Base-by-base conservation (phyloP, 2,113 vertebrate genomes). In the Stegostoma tigrinum region DNA sequence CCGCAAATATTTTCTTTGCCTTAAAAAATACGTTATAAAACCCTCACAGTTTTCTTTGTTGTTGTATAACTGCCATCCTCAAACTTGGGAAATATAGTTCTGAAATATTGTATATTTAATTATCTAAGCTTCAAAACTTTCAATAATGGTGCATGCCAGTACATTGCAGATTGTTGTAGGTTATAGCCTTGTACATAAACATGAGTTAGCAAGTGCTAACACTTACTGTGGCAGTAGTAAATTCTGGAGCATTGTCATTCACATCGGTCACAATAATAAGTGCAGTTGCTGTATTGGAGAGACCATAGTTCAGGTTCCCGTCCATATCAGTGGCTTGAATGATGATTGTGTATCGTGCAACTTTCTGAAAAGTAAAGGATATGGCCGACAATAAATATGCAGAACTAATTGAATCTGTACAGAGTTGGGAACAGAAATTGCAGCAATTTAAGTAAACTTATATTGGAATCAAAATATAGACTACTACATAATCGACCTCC, bases 291-390 rank as follows among this genome's bases (percentile, higher is more conserved):
- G 99, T 99, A 98, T 99, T 99, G 0, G 99, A 99, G 96, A 99
- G 98, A 72, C 99, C 99, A 0, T 99, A 99, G 97, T 99, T 99
- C 0, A 99, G 97, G 95, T 99, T 99, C 19, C 99, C 99, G 96
- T 99, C 99, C 99, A 99, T 99, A 96, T 99, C 99, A 0, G 99
- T 99, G 96, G 99, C 99, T 97, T 99, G 99, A 94, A 99, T 96
- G 12, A 99, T 99, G 96, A 99, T 98, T 0, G 98, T 98, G 96
- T 99, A 99, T 97, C 99, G 99, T 95, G 99, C 98, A 87, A 99
- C 99, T 98, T 99, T 99, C 99, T 99, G 97, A 95, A 96, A 90
- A 96, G 78, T 38, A 38, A 96, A 95, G 15, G 45, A 95, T 27
- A 72, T 42, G 72, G 67, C 30, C 42, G 19, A 70, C n/a, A 45